Evolutionary conservation across 2,113 vertebrate species (phyloP).

Genomic region (Rhea americana): DNA sequence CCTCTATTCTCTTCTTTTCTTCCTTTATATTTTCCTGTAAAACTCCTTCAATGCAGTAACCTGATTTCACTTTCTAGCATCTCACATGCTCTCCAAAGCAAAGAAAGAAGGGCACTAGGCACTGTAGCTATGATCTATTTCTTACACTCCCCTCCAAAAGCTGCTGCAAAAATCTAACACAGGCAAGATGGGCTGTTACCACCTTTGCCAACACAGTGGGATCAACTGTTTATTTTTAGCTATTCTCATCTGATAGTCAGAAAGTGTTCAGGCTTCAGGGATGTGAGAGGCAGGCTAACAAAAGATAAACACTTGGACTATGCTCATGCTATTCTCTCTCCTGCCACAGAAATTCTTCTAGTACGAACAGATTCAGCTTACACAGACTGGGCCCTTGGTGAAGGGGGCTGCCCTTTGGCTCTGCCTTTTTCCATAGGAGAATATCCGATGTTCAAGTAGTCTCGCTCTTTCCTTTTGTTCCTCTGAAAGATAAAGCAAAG

Average conservation of each 20-base stretch:
- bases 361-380: conserved; percentile 51
- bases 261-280: background rate
- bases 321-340: background rate
- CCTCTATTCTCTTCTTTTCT: background rate
- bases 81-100: background rate
- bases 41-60: background rate
- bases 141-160: background rate
- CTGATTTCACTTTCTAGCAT: background rate
- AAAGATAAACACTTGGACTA: background rate
- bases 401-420: conserved; percentile 72
- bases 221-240: background rate
- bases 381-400: conserved; percentile 70
- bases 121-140: background rate
- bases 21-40: background rate
- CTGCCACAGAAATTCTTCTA: background rate
- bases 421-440: conserved; percentile 78
- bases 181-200: background rate
- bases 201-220: fast-evolving
- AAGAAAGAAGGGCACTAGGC: background rate
- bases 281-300: background rate
- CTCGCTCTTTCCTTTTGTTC: conserved; percentile 78
- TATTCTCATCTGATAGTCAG: fast-evolving
- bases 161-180: background rate
- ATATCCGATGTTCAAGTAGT: conserved; percentile 84
- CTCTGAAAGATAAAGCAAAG: conserved; percentile 64